These are phyloP conservation scores for Psophia crepitans DNA, from an alignment of 2,113 vertebrate species.

Conservation along the genomic window DNA sequence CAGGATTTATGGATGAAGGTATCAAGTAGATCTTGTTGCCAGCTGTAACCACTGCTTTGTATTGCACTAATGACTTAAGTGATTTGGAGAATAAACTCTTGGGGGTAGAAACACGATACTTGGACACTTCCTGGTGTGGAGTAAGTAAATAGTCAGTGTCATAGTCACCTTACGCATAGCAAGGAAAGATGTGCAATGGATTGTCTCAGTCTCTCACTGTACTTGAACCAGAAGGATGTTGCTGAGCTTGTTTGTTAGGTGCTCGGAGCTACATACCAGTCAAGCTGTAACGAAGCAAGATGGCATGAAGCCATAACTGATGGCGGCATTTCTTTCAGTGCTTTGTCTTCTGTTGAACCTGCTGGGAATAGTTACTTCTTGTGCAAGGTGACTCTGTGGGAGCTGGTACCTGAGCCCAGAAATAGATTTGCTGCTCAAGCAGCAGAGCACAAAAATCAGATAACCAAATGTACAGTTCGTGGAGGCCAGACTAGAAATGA, in stretches of 20 bases:
- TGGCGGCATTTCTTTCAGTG: accelerated
- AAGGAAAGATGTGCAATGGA: not conserved
- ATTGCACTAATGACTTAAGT: not conserved
- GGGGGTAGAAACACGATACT: not conserved
- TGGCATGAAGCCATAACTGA: not conserved
- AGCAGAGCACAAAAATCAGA: not conserved
- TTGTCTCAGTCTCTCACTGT: not conserved
- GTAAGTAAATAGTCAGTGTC: not conserved
- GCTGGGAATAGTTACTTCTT: not conserved
- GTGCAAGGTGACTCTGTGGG: not conserved
- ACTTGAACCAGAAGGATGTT: not conserved
- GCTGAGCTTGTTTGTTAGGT: not conserved
- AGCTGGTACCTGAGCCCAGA: not conserved
- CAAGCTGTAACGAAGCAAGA: not conserved
- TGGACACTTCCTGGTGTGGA: not conserved
- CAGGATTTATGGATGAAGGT: not conserved
- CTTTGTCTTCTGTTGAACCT: not conserved
- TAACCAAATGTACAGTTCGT: not conserved
- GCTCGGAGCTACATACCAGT: not conserved
- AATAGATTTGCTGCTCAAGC: not conserved
- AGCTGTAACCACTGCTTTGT: not conserved
- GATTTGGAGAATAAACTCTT: not conserved
- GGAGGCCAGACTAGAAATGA: not conserved
- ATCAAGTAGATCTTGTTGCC: not conserved
- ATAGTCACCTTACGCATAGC: not conserved